Percentiles rank a stretch among this genome's conserved stretches.
phyloP scores from a whole-genome alignment of 1,140 invertebrate genomes.

The Bombus confusus region DNA sequence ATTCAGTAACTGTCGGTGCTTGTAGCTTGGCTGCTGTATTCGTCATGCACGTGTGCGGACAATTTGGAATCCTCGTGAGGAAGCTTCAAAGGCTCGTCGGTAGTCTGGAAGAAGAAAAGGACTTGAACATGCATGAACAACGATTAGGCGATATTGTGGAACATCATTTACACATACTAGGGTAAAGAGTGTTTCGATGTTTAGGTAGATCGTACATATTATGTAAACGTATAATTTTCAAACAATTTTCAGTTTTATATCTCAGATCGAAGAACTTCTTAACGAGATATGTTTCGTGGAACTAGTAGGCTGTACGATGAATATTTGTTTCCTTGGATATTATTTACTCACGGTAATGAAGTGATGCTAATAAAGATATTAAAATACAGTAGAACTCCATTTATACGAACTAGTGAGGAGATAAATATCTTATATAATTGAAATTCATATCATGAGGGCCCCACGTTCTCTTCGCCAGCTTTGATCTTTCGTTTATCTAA shows the following conservation, averaged over 20 bases:
- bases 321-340: constrained; percentile 75
- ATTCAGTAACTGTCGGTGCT: constrained; percentile 55
- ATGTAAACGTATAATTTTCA: not conserved
- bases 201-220: not conserved
- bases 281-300: constrained; percentile 75
- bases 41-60: constrained; percentile 67
- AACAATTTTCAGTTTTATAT: constrained; percentile 68
- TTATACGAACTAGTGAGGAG: no score
- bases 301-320: constrained; percentile 73
- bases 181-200: constrained; percentile 37
- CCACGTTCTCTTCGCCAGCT: no score
- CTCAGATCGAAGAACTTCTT: constrained; percentile 66
- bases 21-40: constrained; percentile 64
- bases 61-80: constrained; percentile 56
- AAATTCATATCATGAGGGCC: no score
- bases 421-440: no score
- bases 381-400: no score
- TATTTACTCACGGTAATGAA: constrained; percentile 71
- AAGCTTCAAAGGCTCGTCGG: constrained; percentile 49
- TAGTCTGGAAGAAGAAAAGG: not conserved
- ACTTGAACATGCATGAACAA: not conserved
- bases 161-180: constrained; percentile 66
- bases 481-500: no score
- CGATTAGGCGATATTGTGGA: constrained; percentile 61
- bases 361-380: no score